Percentiles rank a stretch among this genome's conserved stretches.
Evolutionary conservation across 2,113 vertebrate genomes (phyloP).

Genomic region (Ophiodon elongatus): DNA sequence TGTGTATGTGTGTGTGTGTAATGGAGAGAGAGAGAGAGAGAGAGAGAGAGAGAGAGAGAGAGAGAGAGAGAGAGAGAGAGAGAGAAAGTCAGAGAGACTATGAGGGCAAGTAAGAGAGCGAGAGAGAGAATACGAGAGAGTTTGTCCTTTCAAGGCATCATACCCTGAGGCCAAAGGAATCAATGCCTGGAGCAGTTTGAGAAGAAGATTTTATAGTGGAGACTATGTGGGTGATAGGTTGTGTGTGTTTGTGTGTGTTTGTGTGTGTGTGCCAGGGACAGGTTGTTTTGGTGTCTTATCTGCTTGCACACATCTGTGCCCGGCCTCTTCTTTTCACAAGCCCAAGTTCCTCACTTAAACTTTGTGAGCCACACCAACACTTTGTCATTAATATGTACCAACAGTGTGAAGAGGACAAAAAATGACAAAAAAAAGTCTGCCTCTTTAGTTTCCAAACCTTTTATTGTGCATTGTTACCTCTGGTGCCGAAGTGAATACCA

Average conservation of each 20-base stretch:
- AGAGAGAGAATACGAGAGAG: conserved; percentile 26
- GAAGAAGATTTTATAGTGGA: conserved; percentile 39
- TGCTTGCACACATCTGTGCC: neutral
- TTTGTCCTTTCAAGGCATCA: conserved; percentile 46
- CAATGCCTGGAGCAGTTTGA: conserved; percentile 59
- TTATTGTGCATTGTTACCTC: conserved; percentile 36
- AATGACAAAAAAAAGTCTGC: conserved; percentile 24
- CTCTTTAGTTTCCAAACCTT: conserved; percentile 20
- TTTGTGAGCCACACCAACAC: conserved; percentile 16
- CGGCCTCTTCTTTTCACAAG: conserved; percentile 6
- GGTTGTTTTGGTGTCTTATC: neutral
- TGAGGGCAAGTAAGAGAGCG: conserved; percentile 20
- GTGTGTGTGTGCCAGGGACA: neutral
- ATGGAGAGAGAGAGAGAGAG: neutral
- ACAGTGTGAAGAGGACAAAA: conserved; percentile 14
- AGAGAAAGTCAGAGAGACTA: neutral
- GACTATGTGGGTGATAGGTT: conserved; percentile 14
- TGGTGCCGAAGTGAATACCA: conserved; percentile 24
- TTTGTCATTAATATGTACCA: conserved; percentile 39
- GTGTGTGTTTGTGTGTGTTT: conserved; percentile 24
- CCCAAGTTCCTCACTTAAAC: conserved; percentile 19
- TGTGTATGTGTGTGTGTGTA: neutral
- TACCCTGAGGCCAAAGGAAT: conserved; percentile 63
- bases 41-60: conserved; percentile 18
- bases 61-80: conserved; percentile 30